phyloP scores from a whole-genome alignment of 2,113 vertebrate species.

The Saguinus midas region DNA sequence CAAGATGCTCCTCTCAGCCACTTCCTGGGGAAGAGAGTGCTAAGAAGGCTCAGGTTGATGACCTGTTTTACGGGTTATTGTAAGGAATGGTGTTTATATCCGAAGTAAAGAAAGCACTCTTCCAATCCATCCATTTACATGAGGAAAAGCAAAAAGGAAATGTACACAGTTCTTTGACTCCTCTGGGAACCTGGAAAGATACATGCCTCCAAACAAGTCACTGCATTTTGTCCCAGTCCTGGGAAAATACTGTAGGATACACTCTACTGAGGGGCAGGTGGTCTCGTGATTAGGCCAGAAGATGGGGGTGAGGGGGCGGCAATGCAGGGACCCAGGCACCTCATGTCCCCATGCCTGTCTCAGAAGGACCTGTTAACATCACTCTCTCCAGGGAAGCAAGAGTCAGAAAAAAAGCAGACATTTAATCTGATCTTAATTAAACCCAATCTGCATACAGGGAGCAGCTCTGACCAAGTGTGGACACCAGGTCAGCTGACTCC shows the following conservation, averaged over 20 bases:
- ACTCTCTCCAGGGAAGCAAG: neutral
- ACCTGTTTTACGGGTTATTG: neutral
- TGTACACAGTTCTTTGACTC: neutral
- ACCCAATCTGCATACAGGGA: constrained; percentile 22
- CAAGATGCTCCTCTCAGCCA: neutral
- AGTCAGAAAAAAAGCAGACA: constrained; percentile 32
- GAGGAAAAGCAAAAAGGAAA: neutral
- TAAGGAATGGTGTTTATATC: neutral
- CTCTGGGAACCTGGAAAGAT: neutral
- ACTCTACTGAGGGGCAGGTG: neutral
- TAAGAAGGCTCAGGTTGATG: neutral
- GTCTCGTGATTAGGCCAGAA: neutral
- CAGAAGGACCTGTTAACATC: neutral
- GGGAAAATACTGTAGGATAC: neutral
- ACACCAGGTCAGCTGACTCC: neutral
- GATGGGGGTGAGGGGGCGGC: too few relatives aligned
- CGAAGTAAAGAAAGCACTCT: neutral
- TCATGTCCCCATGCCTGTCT: neutral
- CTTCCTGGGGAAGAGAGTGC: neutral
- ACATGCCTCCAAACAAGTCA: neutral
- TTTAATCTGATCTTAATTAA: constrained; percentile 72
- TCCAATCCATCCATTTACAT: neutral
- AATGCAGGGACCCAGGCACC: neutral
- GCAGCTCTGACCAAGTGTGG: neutral
- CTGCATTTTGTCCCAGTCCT: neutral